Percentiles rank a stretch among this genome's conserved stretches.
phyloP scores from a whole-genome alignment of 1,140 invertebrate species.

The Drosophila ohnishii region DNA sequence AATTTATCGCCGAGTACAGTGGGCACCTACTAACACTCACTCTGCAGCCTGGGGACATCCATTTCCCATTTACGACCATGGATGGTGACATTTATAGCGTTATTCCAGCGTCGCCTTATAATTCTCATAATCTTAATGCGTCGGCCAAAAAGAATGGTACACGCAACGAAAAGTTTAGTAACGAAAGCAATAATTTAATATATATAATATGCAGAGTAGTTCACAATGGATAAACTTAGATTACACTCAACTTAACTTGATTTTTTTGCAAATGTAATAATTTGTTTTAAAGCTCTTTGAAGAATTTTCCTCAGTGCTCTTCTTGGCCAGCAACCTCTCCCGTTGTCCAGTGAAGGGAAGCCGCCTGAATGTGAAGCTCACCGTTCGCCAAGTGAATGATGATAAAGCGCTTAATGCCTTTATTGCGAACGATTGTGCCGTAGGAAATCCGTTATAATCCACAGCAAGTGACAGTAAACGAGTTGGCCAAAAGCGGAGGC shows the following conservation, averaged over 20 bases:
- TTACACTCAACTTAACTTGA: no score
- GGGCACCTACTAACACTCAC: background rate
- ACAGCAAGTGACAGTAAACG: constrained; percentile 80
- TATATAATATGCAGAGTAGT: no score
- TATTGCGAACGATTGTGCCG: constrained; percentile 75
- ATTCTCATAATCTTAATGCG: constrained; percentile 72
- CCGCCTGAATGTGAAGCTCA: constrained; percentile 49
- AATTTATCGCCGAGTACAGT: constrained; percentile 54
- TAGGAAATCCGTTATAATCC: constrained; percentile 79
- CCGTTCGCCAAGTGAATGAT: constrained; percentile 75
- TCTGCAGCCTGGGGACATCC: constrained; percentile 27
- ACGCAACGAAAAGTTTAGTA: background rate
- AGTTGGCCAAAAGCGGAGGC: constrained; percentile 44
- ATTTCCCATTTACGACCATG: constrained; percentile 70
- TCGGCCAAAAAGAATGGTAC: constrained; percentile 29
- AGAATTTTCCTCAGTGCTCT: background rate
- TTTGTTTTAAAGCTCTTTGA: background rate
- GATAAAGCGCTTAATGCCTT: constrained; percentile 77
- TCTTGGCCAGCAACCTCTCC: constrained; percentile 11
- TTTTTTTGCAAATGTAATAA: background rate
- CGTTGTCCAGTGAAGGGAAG: constrained; percentile 25
- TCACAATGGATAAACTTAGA: no score
- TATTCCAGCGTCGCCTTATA: constrained; percentile 59
- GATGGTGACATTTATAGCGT: constrained; percentile 69
- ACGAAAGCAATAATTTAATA: no score